Evolutionary conservation across 1,140 invertebrate genomes (phyloP), one percentile per base, ranked within the genome.

Genomic region (Zaprionus lachaisei): DNA sequence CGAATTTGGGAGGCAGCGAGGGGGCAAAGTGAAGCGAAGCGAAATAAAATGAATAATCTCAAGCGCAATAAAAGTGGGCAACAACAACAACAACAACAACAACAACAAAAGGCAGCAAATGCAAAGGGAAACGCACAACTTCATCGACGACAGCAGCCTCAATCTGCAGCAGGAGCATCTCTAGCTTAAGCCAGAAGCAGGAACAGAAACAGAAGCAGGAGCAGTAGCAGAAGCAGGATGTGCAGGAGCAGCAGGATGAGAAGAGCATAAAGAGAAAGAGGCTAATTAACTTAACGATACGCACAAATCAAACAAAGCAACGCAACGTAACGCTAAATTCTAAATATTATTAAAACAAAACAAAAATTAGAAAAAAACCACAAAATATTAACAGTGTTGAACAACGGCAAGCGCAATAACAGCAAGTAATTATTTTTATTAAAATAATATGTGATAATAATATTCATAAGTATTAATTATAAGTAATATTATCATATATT

Each of bases 31-130:
- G 14, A 14, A 63, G 62, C 41, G 67, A 63, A 65, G 41, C 55
- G 17, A 61, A 67, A 61, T 51, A 51, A 51, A 51, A 51, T 51
- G 47, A 51, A 51, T 51, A 51, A 51, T 51, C 47, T 51, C 22
- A 51, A 51, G 47, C 47, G 47, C 47, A 51, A 51, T 51, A 51
- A 24, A 51, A 51, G 47, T 51, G 47, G 17, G 47, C 68, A 72
- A 60, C 58, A 78, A 78, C 71, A 55, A n/a, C 31, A 72, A 60
- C 58, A 78, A 78, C 71, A 55, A n/a, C 31, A 51, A 51, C 51
- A 67, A 20, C 51, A 24, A 28, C 31, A 38, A 28, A 12, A 44
- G 31, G 41, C 71, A 22, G 47, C 47, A 51, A 51, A 51, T 51
- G 77, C 77, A 79, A 62, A 79, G 5, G 6, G n/a, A 34, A 49